Conservation (phyloP, 2,797 vertebrate genomes). For the Stomatorhinus walkeri region DNA sequence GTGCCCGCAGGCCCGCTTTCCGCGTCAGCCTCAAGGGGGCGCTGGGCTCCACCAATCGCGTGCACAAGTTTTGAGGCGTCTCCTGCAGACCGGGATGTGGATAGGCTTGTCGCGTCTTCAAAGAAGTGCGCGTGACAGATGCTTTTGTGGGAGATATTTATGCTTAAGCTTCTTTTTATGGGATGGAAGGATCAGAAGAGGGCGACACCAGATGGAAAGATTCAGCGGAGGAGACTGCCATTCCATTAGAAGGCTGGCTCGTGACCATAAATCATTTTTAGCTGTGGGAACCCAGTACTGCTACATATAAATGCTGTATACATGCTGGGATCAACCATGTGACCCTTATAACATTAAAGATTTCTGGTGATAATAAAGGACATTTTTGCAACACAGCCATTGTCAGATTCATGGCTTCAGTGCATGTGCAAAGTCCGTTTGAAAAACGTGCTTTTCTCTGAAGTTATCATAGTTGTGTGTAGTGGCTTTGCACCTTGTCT, state of each 20-base stretch:
- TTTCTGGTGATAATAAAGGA: not conserved
- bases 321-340: not conserved
- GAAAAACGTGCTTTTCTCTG: not conserved
- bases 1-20: constrained; percentile 73
- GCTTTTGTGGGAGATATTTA: not conserved
- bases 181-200: not conserved
- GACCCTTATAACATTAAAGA: not conserved
- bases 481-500: not conserved
- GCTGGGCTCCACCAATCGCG: constrained; percentile 70
- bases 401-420: not conserved
- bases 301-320: no score
- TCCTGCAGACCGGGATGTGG: not conserved
- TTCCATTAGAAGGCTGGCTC: not conserved
- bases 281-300: not conserved
- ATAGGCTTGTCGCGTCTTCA: not conserved
- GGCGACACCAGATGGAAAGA: not conserved
- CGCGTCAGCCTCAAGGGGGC: constrained; percentile 76
- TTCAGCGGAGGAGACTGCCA: not conserved
- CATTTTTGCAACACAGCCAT: not conserved
- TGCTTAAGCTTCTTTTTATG: not conserved
- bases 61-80: constrained; percentile 30
- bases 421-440: not conserved
- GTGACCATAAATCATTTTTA: not conserved
- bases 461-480: not conserved
- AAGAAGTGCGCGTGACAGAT: no score